Conservation (phyloP, 2,888 invertebrate genomes). For the Ichneumoninae sp. region DNA sequence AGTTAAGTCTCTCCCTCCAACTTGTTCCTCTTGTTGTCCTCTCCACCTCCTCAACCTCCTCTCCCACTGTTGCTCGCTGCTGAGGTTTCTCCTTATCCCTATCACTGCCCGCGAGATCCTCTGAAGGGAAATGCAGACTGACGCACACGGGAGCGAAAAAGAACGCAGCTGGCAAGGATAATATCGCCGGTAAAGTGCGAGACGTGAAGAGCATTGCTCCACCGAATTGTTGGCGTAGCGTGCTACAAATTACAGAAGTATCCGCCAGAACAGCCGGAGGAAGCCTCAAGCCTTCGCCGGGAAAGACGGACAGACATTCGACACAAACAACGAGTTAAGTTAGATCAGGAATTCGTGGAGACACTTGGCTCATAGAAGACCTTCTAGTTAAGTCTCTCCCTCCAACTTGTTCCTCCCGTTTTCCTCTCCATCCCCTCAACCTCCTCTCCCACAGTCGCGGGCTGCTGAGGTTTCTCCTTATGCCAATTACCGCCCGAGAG, state of each 20-base stretch:
- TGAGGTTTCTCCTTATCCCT: conserved; percentile 68
- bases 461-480: conserved; percentile 58
- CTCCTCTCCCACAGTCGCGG: conserved; percentile 13
- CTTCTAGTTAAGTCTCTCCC: conserved; percentile 30
- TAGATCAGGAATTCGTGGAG: conserved; percentile 29
- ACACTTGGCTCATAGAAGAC: conserved; percentile 40
- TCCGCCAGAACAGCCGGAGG: conserved; percentile 66
- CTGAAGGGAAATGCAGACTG: conserved; percentile 47
- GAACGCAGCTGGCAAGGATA: conserved; percentile 38
- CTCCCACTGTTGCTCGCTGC: conserved; percentile 12
- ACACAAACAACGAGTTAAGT: conserved; percentile 19
- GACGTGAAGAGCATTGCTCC: conserved; percentile 13
- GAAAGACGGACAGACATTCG: conserved; percentile 22
- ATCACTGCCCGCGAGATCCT: conserved; percentile 72
- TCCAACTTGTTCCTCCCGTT: conserved; percentile 42
- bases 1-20: conserved; percentile 36
- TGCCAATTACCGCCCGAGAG: conserved; percentile 73
- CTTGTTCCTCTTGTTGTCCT: conserved; percentile 33
- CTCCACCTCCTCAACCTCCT: background rate
- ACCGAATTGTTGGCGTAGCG: conserved; percentile 44
- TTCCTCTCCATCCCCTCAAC: conserved; percentile 1
- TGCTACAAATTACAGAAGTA: conserved; percentile 55
- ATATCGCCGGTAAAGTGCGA: conserved; percentile 17
- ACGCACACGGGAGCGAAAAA: background rate
- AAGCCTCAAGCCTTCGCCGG: conserved; percentile 10